Conservation (phyloP, 1,140 invertebrate species). For the Neuroterus valhalla region DNA sequence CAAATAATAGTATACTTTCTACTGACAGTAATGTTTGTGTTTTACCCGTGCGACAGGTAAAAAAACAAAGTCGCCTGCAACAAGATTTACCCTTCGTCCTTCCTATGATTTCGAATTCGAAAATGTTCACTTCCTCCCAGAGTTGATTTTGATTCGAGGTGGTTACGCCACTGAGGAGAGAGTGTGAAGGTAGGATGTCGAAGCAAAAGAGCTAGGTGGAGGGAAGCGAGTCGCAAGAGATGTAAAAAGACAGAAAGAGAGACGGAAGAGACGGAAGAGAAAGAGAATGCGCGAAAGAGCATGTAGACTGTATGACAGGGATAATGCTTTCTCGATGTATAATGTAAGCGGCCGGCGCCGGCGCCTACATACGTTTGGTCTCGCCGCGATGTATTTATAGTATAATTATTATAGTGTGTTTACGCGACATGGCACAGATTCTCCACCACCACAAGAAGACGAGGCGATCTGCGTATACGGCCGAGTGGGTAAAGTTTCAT, state of each 20-base stretch:
- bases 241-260: slow-evolving; percentile 36
- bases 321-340: slow-evolving; percentile 57
- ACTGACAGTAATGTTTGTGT: too few species aligned
- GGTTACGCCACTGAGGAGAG: slow-evolving; percentile 24
- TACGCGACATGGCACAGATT: slow-evolving; percentile 63
- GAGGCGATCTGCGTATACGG: not conserved
- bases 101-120: too few species aligned
- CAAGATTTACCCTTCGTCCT: too few species aligned
- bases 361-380: slow-evolving; percentile 56
- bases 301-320: slow-evolving; percentile 47
- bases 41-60: too few species aligned
- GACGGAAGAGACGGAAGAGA: slow-evolving; percentile 16
- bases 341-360: slow-evolving; percentile 58
- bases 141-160: not conserved
- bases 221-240: slow-evolving; percentile 11
- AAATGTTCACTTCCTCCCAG: not conserved
- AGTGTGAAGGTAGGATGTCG: slow-evolving; percentile 9
- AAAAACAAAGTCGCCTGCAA: too few species aligned
- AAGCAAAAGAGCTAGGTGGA: slow-evolving; percentile 17
- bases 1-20: too few species aligned
- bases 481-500: slow-evolving; percentile 25
- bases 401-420: slow-evolving; percentile 61
- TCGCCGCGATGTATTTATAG: slow-evolving; percentile 58
- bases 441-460: slow-evolving; percentile 19
- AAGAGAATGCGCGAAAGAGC: slow-evolving; percentile 35